These are phyloP conservation scores for Malthinus flaveolus DNA, from an alignment of 2,888 invertebrate genomes.

Conservation along the genomic window DNA sequence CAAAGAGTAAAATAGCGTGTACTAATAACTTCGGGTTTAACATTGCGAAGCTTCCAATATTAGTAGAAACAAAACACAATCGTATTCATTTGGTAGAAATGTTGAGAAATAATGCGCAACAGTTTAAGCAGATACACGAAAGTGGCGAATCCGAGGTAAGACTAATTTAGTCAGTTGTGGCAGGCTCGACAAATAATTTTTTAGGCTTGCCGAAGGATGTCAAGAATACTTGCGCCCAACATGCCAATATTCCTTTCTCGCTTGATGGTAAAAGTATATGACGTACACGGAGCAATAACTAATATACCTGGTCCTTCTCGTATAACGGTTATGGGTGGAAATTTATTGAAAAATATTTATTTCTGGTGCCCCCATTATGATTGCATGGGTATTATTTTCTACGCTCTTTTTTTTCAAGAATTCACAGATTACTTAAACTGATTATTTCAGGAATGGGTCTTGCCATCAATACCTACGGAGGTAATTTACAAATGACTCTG, in stretches of 20 bases:
- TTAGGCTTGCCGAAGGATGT: neutral
- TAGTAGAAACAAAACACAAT: neutral
- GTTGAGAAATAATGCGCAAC: neutral
- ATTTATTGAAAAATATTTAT: neutral
- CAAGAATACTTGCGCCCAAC: neutral
- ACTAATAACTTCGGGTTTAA: neutral
- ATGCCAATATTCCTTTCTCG: neutral
- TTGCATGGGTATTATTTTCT: no score
- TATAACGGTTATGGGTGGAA: neutral
- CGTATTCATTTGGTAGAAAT: neutral
- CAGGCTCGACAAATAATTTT: neutral
- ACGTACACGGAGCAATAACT: neutral
- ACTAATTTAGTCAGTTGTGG: neutral
- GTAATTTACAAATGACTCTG: conserved; percentile 1
- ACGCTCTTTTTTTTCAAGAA: no score
- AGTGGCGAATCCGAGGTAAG: neutral
- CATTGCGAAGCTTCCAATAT: neutral
- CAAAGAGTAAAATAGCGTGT: neutral
- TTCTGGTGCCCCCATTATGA: neutral
- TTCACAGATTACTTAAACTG: no score
- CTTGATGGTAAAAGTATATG: neutral
- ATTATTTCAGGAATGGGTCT: neutral
- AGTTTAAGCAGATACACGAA: neutral
- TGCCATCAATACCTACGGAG: neutral
- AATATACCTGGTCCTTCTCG: neutral